These are phyloP conservation scores for Bombus vancouverensis DNA, from an alignment of 1,140 invertebrate species.

Conservation along the genomic window DNA sequence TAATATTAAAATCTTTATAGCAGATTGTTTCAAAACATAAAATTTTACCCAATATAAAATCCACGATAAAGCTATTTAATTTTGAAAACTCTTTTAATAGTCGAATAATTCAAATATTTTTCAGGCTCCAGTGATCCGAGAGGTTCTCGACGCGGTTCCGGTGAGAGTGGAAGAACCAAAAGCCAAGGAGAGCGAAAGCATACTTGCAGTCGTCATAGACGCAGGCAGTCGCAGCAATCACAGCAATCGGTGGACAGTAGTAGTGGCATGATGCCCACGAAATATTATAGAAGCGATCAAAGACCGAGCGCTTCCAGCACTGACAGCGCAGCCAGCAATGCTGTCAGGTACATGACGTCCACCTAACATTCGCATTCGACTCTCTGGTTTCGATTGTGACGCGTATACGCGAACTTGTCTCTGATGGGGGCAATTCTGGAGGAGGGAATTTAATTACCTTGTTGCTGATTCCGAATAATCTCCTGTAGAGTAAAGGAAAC, in stretches of 20 bases:
- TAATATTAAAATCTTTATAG: no score
- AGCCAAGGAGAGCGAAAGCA: conserved; percentile 77
- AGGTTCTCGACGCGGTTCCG: conserved; percentile 84
- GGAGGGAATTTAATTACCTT: neutral
- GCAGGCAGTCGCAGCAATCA: conserved; percentile 84
- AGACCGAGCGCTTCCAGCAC: conserved; percentile 91
- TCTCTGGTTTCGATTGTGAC: neutral
- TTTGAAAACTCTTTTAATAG: neutral
- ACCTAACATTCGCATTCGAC: neutral
- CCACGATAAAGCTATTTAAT: no score
- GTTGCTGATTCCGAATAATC: neutral
- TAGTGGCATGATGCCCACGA: conserved; percentile 70
- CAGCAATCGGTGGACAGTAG: conserved; percentile 86
- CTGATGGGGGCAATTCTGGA: neutral
- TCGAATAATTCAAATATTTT: neutral
- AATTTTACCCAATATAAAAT: no score
- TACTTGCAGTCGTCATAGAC: conserved; percentile 79
- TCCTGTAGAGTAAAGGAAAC: neutral
- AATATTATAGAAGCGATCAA: conserved; percentile 85
- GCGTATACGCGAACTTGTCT: neutral
- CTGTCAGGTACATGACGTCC: conserved; percentile 71
- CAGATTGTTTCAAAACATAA: no score
- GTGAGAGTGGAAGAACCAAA: conserved; percentile 85
- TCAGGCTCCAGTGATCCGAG: conserved; percentile 79
- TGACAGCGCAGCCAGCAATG: conserved; percentile 83